Base-by-base conservation (phyloP, 2,113 vertebrate genomes). In the Pionites leucogaster region DNA sequence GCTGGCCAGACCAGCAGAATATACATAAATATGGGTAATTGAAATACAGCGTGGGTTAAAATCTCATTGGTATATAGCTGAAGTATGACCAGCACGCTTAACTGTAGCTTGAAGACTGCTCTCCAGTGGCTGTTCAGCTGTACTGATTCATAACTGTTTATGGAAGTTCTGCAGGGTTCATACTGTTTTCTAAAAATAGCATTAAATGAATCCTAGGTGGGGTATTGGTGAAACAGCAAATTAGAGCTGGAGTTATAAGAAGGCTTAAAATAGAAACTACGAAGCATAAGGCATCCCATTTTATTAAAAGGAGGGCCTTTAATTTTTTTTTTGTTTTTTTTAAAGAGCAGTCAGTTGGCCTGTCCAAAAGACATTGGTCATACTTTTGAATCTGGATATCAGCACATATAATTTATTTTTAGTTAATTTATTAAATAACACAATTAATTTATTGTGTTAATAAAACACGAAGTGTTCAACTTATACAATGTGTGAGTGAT, bases 71-170 rank as follows among this genome's bases (percentile, higher is more conserved):
- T 82, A 14, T 64, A 52, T 46, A 74, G 68, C 62, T 8, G 1
- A 79, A 44, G n/a, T 49, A 57, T 65, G 83, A 64, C n/a, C 52
- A 75, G 20, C 39, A 24, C 47, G 35, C 17, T 77, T 50, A 62
- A 78, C 68, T 53, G 44, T 24, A 94, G 55, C 55, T 77, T 82
- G 74, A 78, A 93, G 86, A 80, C 76, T 90, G 90, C 88, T 90
- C 88, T 90, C 72, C 88, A 86, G 88, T 83, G 82, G 90, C 60
- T 81, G 19, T 68, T 93, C 68, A 57, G 42, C 57, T 88, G 70
- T 78, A 88, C 57, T 88, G 76, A 44, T 64, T 78, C 50, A 31
- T 72, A 67, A 23, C 9, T 82, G 10, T 79, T 7, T 25, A 12
- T 52, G 35, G 25, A 46, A 65, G 20, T 69, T 65, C 67, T 91